Percentiles rank a stretch among this genome's conserved stretches.
Evolutionary conservation across 2,113 vertebrate species (phyloP).

Genomic region (Peromyscus californicus): DNA sequence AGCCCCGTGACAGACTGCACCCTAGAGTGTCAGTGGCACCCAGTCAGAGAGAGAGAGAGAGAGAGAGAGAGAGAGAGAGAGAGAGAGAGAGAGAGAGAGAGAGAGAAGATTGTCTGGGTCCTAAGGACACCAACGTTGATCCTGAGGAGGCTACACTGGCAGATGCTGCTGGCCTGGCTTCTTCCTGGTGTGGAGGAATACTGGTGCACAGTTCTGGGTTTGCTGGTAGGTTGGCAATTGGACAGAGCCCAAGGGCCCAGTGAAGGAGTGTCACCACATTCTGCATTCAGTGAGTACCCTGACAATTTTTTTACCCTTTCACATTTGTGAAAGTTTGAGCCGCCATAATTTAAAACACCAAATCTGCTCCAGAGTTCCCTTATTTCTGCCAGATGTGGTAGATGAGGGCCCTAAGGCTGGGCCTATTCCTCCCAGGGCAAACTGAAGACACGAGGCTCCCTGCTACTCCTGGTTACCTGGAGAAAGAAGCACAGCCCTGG

Average conservation of each 20-base stretch:
- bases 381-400: background rate
- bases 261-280: fast-evolving
- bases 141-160: too few relatives aligned
- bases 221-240: fast-evolving
- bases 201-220: fast-evolving
- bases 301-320: too few relatives aligned
- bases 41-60: background rate
- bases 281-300: background rate
- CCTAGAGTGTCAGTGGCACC: background rate
- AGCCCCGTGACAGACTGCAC: fast-evolving
- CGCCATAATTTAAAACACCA: background rate
- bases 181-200: background rate
- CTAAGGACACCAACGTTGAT: fast-evolving
- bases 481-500: background rate
- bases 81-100: too few relatives aligned
- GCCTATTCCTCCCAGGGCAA: background rate
- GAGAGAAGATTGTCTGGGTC: fast-evolving
- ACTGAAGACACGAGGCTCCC: background rate
- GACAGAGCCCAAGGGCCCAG: too few relatives aligned
- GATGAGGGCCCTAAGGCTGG: too few relatives aligned
- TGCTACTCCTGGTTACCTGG: background rate
- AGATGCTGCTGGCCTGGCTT: background rate
- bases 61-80: too few relatives aligned
- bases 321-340: background rate
- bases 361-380: too few relatives aligned